Percentiles rank a stretch among this genome's conserved stretches.
These are phyloP conservation scores for Amiota minor DNA, from an alignment of 2,888 invertebrate species.

Conservation along the genomic window DNA sequence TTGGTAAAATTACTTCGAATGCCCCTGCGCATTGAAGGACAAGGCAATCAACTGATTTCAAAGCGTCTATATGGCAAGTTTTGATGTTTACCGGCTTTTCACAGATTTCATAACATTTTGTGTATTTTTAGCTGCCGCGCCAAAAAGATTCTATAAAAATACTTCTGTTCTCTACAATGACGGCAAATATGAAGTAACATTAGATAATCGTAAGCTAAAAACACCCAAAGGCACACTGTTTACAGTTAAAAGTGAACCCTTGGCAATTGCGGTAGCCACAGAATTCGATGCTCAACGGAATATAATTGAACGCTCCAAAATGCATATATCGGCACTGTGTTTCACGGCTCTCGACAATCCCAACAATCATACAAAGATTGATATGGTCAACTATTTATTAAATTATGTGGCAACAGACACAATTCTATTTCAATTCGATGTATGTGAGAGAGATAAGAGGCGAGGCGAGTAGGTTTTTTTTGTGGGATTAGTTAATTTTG, in stretches of 20 bases:
- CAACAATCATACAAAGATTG: conserved; percentile 82
- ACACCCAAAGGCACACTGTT: conserved; percentile 89
- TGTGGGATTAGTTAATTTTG: background rate
- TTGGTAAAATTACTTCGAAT: conserved; percentile 35
- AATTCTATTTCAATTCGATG: conserved; percentile 83
- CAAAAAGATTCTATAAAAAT: conserved; percentile 83
- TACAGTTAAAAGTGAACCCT: conserved; percentile 85
- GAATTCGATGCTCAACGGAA: conserved; percentile 95
- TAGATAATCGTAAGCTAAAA: conserved; percentile 91
- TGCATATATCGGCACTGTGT: conserved; percentile 94
- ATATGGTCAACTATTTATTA: conserved; percentile 84
- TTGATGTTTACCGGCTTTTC: background rate
- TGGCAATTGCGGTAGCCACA: conserved; percentile 93
- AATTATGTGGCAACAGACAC: conserved; percentile 89
- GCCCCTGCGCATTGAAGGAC: conserved; percentile 13
- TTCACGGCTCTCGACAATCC: conserved; percentile 96
- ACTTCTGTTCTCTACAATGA: conserved; percentile 82
- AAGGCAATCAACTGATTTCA: conserved; percentile 27
- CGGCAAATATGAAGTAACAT: conserved; percentile 86
- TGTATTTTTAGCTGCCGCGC: conserved; percentile 70
- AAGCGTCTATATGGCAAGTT: conserved; percentile 56
- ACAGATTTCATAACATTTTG: conserved; percentile 9
- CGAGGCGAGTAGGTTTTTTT: conserved; percentile 62
- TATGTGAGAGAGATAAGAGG: too few species aligned
- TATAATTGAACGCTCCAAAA: conserved; percentile 82